These are phyloP conservation scores for Metallyticus violacea DNA, from an alignment of 2,888 invertebrate species.

Conservation along the genomic window DNA sequence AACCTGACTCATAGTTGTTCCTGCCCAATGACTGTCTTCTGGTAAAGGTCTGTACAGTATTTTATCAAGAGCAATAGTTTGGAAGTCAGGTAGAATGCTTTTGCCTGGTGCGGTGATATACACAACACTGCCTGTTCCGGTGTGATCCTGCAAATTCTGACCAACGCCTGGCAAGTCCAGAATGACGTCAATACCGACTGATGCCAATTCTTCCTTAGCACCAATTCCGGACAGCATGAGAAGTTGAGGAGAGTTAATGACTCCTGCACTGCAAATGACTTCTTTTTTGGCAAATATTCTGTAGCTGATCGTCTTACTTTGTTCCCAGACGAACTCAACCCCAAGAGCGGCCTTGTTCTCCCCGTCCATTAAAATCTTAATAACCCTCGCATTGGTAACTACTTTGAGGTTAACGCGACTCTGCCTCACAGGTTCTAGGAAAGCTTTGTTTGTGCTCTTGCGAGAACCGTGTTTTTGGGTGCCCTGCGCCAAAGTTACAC, in stretches of 20 bases:
- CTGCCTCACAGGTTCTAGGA: neutral
- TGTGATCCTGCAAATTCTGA: constrained; percentile 62
- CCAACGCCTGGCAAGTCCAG: constrained; percentile 49
- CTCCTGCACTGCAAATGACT: neutral
- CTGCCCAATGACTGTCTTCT: neutral
- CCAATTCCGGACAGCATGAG: constrained; percentile 48
- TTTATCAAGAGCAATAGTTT: neutral
- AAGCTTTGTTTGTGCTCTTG: neutral
- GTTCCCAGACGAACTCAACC: neutral
- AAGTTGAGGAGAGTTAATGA: constrained; percentile 47
- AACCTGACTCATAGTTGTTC: neutral
- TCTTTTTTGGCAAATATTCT: neutral
- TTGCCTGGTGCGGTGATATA: neutral
- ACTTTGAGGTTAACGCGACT: neutral
- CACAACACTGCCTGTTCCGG: neutral
- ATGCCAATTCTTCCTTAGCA: neutral
- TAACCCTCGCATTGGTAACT: neutral
- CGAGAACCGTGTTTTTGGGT: neutral
- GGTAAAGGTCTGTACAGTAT: neutral
- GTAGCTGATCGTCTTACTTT: neutral
- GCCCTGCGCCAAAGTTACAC: neutral
- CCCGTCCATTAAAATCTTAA: neutral
- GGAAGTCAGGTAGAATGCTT: too few relatives aligned
- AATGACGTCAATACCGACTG: constrained; percentile 37
- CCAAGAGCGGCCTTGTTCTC: neutral